These are phyloP conservation scores for Catharus bicknelli DNA, from an alignment of 2,113 vertebrate genomes.

Conservation along the genomic window DNA sequence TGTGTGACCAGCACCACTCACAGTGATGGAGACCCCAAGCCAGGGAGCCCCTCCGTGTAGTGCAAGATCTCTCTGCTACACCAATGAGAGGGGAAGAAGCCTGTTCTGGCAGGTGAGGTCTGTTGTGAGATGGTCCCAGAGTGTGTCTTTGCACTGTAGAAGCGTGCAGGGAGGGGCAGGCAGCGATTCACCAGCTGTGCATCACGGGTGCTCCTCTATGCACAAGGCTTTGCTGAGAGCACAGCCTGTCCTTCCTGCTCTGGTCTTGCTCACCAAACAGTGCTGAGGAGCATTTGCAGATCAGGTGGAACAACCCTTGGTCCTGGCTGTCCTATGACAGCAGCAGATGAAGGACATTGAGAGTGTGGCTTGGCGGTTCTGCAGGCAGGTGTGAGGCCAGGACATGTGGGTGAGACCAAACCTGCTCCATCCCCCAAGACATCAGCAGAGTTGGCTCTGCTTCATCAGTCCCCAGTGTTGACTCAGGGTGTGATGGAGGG, in stretches of 20 bases:
- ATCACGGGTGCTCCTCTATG: not conserved
- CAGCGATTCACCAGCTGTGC: not conserved
- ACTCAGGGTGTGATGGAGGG: not conserved
- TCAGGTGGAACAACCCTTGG: not conserved
- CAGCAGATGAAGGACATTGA: not conserved
- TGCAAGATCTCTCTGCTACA: not conserved
- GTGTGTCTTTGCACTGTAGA: not conserved
- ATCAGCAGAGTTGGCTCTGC: not conserved
- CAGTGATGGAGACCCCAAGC: rapidly evolving
- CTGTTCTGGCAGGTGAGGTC: not conserved
- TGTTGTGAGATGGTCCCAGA: not conserved
- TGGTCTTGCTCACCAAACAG: not conserved
- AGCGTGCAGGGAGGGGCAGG: not conserved
- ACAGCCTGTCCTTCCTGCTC: not conserved
- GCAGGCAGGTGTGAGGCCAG: not conserved
- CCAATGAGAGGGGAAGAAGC: not conserved
- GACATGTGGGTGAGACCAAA: not conserved
- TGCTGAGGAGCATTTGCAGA: not conserved
- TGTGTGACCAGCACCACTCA: not conserved
- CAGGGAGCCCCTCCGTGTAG: not conserved
- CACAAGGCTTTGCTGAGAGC: not conserved
- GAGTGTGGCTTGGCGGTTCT: not conserved
- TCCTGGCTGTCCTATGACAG: not conserved
- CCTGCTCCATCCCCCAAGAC: not conserved
- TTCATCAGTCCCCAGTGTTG: not conserved